Evolutionary conservation across 2,113 vertebrate species (phyloP).

Genomic region (Motacilla tschutschensis): DNA sequence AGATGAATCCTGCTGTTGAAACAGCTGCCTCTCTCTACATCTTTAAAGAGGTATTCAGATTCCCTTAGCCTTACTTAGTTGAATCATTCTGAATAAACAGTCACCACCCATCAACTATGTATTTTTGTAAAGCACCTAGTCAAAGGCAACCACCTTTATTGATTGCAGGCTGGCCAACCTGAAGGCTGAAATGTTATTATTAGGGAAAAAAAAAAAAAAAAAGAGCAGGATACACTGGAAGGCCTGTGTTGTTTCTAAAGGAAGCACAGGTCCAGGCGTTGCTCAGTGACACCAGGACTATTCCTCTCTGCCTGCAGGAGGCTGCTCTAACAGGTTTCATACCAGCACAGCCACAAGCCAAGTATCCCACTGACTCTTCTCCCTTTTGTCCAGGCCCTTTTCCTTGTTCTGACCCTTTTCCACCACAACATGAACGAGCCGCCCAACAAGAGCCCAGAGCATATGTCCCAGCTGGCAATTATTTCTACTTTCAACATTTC

Average conservation of each 20-base stretch:
- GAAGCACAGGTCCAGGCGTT: constrained; percentile 12
- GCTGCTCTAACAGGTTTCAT: constrained; percentile 36
- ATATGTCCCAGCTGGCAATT: constrained; percentile 5
- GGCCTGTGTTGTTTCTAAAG: not conserved
- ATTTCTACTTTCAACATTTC: not conserved
- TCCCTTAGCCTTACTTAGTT: constrained; percentile 70
- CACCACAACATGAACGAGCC: not conserved
- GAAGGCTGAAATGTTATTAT: constrained; percentile 40
- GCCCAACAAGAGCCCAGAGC: not conserved
- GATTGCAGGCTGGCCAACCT: constrained; percentile 62
- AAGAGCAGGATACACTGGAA: constrained; percentile 35
- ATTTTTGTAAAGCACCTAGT: constrained; percentile 78
- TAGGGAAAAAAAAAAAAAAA: not conserved
- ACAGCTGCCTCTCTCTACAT: constrained; percentile 50
- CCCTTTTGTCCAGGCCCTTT: not conserved
- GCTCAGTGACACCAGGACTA: not conserved
- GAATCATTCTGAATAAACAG: constrained; percentile 83
- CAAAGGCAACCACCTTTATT: constrained; percentile 71
- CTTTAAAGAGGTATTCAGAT: constrained; percentile 68
- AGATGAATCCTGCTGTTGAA: constrained; percentile 71
- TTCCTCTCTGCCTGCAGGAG: not conserved
- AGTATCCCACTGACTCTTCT: constrained; percentile 6
- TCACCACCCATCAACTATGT: constrained; percentile 78
- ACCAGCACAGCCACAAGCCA: not conserved
- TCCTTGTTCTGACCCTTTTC: not conserved